Evolutionary conservation across 2,888 invertebrate species (phyloP), one percentile per base, ranked within the genome.

Genomic region (Eupithecia abbreviata): DNA sequence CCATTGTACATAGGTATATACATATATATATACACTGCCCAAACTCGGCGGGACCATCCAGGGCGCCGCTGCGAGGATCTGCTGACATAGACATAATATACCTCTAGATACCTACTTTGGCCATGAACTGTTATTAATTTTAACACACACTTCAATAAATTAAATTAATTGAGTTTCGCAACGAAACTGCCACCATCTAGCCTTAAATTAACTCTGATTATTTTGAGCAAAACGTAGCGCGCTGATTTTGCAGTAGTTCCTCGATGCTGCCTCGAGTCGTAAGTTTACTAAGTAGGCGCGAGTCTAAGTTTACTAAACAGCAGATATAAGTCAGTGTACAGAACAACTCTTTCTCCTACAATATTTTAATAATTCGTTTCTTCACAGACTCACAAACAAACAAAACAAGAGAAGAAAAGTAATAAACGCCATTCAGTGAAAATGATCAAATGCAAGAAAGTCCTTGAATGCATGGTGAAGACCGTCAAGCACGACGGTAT

Each of bases 401-500:
- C 41, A 42, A 66, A 13, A 49, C n/a, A 45, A 69, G 47, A 47
- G 30, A 30, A 1, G 30, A 47, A 13, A 45, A 47, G 47, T 30
- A 0, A 12, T 30, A 3, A 4, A 30, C 30, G 12, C 18, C 30
- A 30, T 18, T 18, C 62, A 4, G 62, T 62, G 6, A 62, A 18
- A 12, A 18, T 69, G 1, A 81, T 90, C 0, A 87, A 83, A 30
- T 94, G 94, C 76, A 79, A 73, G 0, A 85, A 71, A 0, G 74
- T 94, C 0, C 0, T 81, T 0, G 80, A 89, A 0, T 95, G 94
- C 68, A 71, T 94, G 0, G 2, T 68, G 0, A 68, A 85, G 0
- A 88, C 90, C 0, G 83, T 89, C 47, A 81, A 82, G 70, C 77
- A 79, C 0, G 92, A 92, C 4, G 94, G 94, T 0, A 0, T 90